These are phyloP conservation scores for Chiroxiphia lanceolata DNA, from an alignment of 2,797 vertebrate genomes.

Conservation along the genomic window DNA sequence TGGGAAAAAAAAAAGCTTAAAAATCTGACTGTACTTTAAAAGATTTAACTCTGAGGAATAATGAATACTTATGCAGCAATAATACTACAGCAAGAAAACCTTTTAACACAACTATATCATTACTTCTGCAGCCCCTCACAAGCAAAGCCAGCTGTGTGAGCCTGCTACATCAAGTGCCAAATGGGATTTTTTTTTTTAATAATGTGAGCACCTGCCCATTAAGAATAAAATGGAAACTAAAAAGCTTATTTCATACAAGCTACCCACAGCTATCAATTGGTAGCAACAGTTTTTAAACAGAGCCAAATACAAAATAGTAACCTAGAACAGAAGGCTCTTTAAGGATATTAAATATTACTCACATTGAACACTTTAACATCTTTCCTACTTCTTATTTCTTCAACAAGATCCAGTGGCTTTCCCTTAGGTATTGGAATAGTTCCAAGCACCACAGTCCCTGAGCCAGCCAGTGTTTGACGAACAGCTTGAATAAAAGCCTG, in stretches of 20 bases:
- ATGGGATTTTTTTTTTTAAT: background rate
- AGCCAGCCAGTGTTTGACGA: conserved; percentile 77
- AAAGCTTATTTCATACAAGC: background rate
- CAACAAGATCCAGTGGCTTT: conserved; percentile 87
- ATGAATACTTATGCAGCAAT: background rate
- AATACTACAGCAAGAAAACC: conserved; percentile 18
- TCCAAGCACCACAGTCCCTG: conserved; percentile 82
- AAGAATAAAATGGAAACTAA: conserved; percentile 32
- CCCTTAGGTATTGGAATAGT: conserved; percentile 91
- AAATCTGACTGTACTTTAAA: background rate
- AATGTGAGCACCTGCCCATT: conserved; percentile 57
- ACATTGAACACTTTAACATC: conserved; percentile 90
- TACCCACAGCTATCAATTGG: background rate
- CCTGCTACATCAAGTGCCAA: background rate
- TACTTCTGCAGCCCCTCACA: conserved; percentile 18
- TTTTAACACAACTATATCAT: background rate
- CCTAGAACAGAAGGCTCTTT: conserved; percentile 19
- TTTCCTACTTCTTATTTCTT: conserved; percentile 86
- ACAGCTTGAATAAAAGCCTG: conserved; percentile 88
- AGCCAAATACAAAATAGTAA: background rate
- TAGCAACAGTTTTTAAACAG: background rate
- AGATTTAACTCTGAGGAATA: conserved; percentile 19
- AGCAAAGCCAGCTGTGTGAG: conserved; percentile 43
- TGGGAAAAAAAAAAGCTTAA: background rate
- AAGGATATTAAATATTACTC: conserved; percentile 70